phyloP scores from a whole-genome alignment of 2,888 invertebrate genomes.

The Rhagonycha lutea region DNA sequence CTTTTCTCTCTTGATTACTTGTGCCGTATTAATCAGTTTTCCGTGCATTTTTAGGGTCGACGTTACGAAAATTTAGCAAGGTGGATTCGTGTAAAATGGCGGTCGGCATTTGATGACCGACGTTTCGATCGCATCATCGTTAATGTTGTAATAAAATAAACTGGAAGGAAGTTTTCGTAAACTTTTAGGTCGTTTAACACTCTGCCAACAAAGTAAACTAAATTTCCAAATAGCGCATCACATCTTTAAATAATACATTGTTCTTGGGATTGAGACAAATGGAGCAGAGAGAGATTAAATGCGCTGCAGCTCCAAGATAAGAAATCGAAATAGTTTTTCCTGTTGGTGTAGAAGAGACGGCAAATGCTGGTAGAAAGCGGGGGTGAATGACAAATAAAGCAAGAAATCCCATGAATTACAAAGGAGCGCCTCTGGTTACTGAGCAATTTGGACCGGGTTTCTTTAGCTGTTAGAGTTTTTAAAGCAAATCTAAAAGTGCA shows the following conservation, averaged over 20 bases:
- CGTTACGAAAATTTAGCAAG: not conserved
- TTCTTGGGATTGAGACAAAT: conserved; percentile 57
- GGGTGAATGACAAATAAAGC: conserved; percentile 57
- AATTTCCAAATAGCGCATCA: conserved; percentile 35
- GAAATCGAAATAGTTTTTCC: conserved; percentile 34
- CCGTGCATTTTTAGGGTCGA: conserved; percentile 38
- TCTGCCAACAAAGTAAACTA: conserved; percentile 30
- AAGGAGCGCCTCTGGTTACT: conserved; percentile 55
- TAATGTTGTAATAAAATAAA: not conserved
- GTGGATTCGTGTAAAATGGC: not conserved
- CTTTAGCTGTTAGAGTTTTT: conserved; percentile 36
- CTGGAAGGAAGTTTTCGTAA: not conserved
- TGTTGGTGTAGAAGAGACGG: conserved; percentile 40
- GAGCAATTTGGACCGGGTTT: conserved; percentile 47
- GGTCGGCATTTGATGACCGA: not conserved
- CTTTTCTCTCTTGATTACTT: conserved; percentile 28
- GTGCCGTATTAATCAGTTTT: conserved; percentile 43
- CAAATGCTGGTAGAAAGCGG: conserved; percentile 48
- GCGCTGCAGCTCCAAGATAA: conserved; percentile 35
- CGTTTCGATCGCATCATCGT: not conserved
- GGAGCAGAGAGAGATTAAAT: conserved; percentile 53
- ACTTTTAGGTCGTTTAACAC: conserved; percentile 28
- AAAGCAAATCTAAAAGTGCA: conserved; percentile 48
- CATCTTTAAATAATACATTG: conserved; percentile 56
- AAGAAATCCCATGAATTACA: conserved; percentile 57